Percentiles rank a stretch among this genome's conserved stretches.
Evolutionary conservation across 1,140 invertebrate genomes (phyloP).

Genomic region (Pseudomyrmex cubaensis): DNA sequence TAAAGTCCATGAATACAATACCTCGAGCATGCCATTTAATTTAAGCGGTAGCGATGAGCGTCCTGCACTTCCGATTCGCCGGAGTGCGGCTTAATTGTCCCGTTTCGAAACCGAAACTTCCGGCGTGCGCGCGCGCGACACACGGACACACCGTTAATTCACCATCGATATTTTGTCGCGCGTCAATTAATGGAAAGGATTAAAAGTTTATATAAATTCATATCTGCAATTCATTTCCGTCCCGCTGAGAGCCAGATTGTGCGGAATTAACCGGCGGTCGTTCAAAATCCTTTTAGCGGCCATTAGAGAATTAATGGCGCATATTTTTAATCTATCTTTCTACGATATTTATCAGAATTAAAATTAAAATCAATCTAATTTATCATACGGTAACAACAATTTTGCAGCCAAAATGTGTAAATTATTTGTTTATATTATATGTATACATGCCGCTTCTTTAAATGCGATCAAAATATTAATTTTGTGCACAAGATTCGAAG

Average conservation of each 20-base stretch:
- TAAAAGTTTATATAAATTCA: slow-evolving; percentile 52
- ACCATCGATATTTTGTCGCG: slow-evolving; percentile 51
- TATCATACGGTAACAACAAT: slow-evolving; percentile 2
- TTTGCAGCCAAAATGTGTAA: neutral
- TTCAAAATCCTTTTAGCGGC: slow-evolving; percentile 38
- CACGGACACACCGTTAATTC: slow-evolving; percentile 54
- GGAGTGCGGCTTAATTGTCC: slow-evolving; percentile 48
- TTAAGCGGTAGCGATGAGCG: slow-evolving; percentile 21
- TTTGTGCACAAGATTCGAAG: neutral
- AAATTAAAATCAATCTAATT: slow-evolving; percentile 24
- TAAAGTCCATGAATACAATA: slow-evolving; percentile 58
- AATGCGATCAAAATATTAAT: neutral
- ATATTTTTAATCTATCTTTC: slow-evolving; percentile 36
- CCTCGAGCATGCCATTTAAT: slow-evolving; percentile 56
- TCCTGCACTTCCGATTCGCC: slow-evolving; percentile 49
- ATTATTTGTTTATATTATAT: too few relatives aligned
- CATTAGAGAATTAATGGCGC: slow-evolving; percentile 47
- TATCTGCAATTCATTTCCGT: slow-evolving; percentile 28
- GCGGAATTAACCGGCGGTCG: slow-evolving; percentile 32
- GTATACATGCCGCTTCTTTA: neutral
- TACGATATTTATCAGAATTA: neutral
- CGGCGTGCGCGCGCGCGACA: slow-evolving; percentile 35
- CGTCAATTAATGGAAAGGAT: slow-evolving; percentile 45
- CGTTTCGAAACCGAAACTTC: slow-evolving; percentile 57
- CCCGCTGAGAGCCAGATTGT: slow-evolving; percentile 15